These are phyloP conservation scores for Rhineura floridana DNA, from an alignment of 2,113 vertebrate genomes.

Conservation along the genomic window DNA sequence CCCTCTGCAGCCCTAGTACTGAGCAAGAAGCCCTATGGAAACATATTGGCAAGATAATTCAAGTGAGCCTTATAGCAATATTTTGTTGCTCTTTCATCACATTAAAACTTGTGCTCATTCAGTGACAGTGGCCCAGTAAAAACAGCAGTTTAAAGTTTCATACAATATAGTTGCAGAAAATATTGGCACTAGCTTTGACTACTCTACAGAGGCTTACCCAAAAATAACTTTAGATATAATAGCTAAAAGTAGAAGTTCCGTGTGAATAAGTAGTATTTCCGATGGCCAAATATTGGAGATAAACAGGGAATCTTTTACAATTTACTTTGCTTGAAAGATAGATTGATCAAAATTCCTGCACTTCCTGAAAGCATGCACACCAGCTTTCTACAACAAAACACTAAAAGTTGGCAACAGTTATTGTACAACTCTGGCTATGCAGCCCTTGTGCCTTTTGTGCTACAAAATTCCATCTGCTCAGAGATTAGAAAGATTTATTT, in stretches of 20 bases:
- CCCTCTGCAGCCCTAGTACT: background rate
- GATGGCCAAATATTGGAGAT: background rate
- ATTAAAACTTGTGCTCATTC: background rate
- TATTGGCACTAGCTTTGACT: background rate
- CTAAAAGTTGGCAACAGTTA: background rate
- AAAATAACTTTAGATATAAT: background rate
- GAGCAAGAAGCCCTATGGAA: background rate
- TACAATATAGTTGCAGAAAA: background rate
- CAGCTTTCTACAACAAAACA: background rate
- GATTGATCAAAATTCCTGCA: background rate
- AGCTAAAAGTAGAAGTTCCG: background rate
- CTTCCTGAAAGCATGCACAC: background rate
- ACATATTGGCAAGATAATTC: background rate
- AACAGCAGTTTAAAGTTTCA: background rate
- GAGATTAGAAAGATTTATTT: background rate
- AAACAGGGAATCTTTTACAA: background rate
- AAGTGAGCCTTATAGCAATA: background rate
- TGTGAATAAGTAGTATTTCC: background rate
- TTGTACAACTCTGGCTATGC: background rate
- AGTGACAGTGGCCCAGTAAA: background rate
- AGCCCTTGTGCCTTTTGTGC: background rate
- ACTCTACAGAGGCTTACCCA: background rate
- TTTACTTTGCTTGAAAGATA: background rate
- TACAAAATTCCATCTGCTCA: background rate
- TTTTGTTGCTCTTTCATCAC: background rate